Evolutionary conservation across 2,888 invertebrate species (phyloP).

Genomic region (Chymomyza fuscimana): DNA sequence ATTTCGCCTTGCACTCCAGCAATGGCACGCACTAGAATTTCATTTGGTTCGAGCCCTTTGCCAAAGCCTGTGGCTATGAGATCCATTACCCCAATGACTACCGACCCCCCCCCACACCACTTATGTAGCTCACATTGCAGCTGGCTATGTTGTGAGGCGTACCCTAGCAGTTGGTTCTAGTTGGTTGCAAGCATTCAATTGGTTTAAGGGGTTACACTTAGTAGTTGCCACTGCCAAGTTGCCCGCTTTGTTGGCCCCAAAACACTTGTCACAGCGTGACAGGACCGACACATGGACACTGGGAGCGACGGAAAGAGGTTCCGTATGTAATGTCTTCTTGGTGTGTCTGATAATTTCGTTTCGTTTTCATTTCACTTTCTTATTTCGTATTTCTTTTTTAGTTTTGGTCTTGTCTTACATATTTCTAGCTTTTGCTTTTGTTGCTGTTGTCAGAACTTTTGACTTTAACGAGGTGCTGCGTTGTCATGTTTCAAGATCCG

Average conservation of each 20-base stretch:
- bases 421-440: slow-evolving; percentile 35
- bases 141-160: neutral
- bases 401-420: slow-evolving; percentile 38
- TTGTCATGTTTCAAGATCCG: slow-evolving; percentile 44
- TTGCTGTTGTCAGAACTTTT: slow-evolving; percentile 45
- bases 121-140: neutral
- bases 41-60: slow-evolving; percentile 9
- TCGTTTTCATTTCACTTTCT: slow-evolving; percentile 60
- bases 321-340: neutral
- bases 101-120: no score
- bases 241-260: neutral
- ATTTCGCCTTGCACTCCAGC: neutral
- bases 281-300: neutral
- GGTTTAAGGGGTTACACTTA: neutral
- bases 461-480: slow-evolving; percentile 51
- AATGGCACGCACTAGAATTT: slow-evolving; percentile 27
- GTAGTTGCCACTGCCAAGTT: neutral
- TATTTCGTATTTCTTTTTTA: slow-evolving; percentile 35
- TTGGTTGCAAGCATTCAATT: neutral
- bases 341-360: slow-evolving; percentile 57
- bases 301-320: neutral
- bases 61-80: neutral
- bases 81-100: neutral
- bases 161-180: no score
- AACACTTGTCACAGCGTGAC: slow-evolving; percentile 5